Percentiles rank a stretch among this genome's conserved stretches.
Conservation (phyloP, 2,888 invertebrate genomes). For the Agrotis segetum region DNA sequence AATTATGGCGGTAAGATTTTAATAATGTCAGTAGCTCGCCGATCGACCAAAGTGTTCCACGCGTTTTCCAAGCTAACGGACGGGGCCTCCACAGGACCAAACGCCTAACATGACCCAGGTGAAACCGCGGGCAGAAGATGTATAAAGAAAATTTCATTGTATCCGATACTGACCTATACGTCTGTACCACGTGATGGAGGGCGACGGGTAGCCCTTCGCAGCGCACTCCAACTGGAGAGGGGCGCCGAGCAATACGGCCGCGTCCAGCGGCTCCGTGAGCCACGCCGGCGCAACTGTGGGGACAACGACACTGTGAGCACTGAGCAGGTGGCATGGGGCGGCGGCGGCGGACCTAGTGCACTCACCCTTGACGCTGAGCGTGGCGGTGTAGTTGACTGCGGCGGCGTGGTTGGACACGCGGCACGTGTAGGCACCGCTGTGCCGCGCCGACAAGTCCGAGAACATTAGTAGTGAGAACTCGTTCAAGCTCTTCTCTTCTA, state of each 20-base stretch:
- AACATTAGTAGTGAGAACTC: conserved; percentile 94
- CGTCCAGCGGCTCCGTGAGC: conserved; percentile 93
- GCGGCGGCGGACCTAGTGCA: not conserved
- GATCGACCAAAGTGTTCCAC: no score
- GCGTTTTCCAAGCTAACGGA: no score
- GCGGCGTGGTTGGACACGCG: conserved; percentile 93
- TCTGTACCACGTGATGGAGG: conserved; percentile 92
- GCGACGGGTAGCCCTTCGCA: conserved; percentile 94
- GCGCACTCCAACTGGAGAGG: conserved; percentile 93
- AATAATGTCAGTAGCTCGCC: no score
- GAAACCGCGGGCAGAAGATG: no score
- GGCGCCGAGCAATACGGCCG: conserved; percentile 93
- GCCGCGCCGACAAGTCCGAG: conserved; percentile 92
- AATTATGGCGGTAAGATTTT: no score
- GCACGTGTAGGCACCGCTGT: conserved; percentile 94
- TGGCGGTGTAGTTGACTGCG: conserved; percentile 92
- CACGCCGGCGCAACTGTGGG: conserved; percentile 93
- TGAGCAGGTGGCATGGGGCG: no score
- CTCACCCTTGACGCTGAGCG: conserved; percentile 92
- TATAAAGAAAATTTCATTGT: no score
- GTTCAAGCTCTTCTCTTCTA: conserved; percentile 93
- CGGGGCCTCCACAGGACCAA: no score
- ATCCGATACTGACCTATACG: conserved; percentile 77
- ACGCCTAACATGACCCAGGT: no score
- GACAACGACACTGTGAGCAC: conserved; percentile 1